Evolutionary conservation across 2,888 invertebrate genomes (phyloP), one percentile per base, ranked within the genome.

Genomic region (Agriopis aurantiaria): DNA sequence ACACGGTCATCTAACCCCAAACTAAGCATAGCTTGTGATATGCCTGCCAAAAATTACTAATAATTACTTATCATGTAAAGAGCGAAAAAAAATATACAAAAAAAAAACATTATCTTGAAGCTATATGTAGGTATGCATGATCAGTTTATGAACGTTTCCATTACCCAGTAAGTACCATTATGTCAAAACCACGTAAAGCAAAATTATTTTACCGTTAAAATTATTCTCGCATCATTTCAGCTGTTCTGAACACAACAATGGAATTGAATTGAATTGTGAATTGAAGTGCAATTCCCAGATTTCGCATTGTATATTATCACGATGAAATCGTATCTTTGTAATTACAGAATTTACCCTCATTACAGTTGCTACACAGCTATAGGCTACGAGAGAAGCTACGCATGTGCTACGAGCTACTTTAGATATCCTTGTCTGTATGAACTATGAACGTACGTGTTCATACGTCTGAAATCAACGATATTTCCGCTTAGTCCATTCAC

Each of bases 161-260:
- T 55, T 55, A 55, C 11, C 40, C 12, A 33, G 23, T 40, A 11
- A 41, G 40, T 17, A 45, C 57, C 43, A 45, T 57, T 46, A 46
- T 33, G 46, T 23, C 58, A 46, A 40, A 49, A 60, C 60, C 49
- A 60, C 49, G 60, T 40, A 49, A 60, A 40, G 40, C 17, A 51
- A 61, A 61, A 52, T 43, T 11, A 49, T 61, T 61, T 17, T 52
- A 61, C 43, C 61, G 51, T 33, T 51, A 12, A 51, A 61, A 52
- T 60, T 60, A 60, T 61, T 43, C 61, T 9, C 49, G 49, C 49
- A 17, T 49, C 60, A 60, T 49, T 33, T 49, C 60, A 49, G 49
- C 40, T 14, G 49, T 10, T 8, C 60, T 40, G 49, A 49, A 40
- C 7, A 60, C 10, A 41, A 61, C 52, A 61, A 61, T 43, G 51